phyloP scores from a whole-genome alignment of 2,797 vertebrate genomes.

The Amblyopsis hoosieri region DNA sequence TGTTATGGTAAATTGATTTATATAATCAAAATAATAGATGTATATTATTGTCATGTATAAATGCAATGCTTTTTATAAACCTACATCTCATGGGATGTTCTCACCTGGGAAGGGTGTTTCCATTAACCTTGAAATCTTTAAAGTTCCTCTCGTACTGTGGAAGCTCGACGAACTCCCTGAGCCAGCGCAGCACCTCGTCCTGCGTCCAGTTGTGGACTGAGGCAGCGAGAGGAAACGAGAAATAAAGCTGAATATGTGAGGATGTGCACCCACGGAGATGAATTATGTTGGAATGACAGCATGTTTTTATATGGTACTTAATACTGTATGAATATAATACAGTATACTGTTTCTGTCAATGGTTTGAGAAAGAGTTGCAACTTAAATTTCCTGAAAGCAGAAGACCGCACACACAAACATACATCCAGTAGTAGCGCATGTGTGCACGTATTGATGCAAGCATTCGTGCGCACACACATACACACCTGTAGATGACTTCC shows the following conservation, averaged over 20 bases:
- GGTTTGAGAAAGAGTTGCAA: too few species aligned
- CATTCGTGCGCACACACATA: constrained; percentile 2
- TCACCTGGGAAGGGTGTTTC: constrained; percentile 95
- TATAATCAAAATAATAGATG: neutral
- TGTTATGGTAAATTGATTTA: neutral
- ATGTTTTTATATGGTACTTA: neutral
- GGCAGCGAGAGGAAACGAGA: constrained; percentile 6
- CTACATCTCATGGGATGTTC: constrained; percentile 5
- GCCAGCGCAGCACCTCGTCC: constrained; percentile 91
- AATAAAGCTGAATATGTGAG: neutral
- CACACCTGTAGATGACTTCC: constrained; percentile 95
- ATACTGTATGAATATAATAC: too few species aligned
- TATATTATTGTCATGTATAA: too few species aligned
- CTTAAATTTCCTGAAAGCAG: neutral
- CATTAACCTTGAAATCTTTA: constrained; percentile 91
- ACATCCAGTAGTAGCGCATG: neutral
- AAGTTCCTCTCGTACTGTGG: constrained; percentile 97
- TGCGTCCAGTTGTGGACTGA: constrained; percentile 98
- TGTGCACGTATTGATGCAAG: constrained; percentile 4
- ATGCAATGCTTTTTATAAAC: neutral
- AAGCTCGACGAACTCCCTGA: constrained; percentile 95
- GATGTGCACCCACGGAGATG: neutral
- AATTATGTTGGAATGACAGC: too few species aligned
- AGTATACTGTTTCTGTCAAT: too few species aligned
- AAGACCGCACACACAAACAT: neutral